Evolutionary conservation across 2,888 invertebrate species (phyloP).

Genomic region (Dicranocentrus wangi): DNA sequence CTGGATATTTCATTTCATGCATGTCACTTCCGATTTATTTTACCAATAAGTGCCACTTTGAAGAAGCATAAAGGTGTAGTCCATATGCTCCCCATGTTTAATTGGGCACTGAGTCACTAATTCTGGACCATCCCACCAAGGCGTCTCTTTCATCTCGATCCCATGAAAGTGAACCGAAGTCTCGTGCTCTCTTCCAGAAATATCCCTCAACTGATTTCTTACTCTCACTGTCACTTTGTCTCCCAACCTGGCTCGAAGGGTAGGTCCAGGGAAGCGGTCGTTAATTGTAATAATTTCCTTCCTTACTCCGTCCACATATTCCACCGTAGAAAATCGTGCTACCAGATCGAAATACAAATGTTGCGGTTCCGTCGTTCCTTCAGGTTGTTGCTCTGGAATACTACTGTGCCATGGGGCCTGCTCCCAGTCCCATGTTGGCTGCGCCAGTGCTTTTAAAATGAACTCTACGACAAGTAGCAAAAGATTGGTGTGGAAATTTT

Average conservation of each 20-base stretch:
- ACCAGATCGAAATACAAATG: neutral
- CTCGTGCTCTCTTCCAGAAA: slow-evolving; percentile 28
- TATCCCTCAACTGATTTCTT: neutral
- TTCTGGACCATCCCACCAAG: slow-evolving; percentile 76
- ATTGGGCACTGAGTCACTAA: slow-evolving; percentile 76
- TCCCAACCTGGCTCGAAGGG: neutral
- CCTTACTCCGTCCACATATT: slow-evolving; percentile 15
- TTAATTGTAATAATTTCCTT: slow-evolving; percentile 36
- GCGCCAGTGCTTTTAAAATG: too few relatives aligned
- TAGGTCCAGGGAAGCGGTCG: slow-evolving; percentile 40
- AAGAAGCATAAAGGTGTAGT: slow-evolving; percentile 62
- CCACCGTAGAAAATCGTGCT: neutral
- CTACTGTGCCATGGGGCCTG: too few relatives aligned
- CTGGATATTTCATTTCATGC: neutral
- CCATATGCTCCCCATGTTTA: slow-evolving; percentile 73
- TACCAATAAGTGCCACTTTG: slow-evolving; percentile 45
- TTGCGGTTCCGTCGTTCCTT: too few relatives aligned
- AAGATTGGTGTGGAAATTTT: too few relatives aligned
- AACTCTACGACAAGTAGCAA: too few relatives aligned
- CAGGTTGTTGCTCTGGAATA: too few relatives aligned
- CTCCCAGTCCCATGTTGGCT: too few relatives aligned
- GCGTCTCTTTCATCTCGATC: slow-evolving; percentile 73
- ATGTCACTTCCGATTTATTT: neutral
- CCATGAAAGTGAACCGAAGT: slow-evolving; percentile 78
- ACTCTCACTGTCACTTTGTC: slow-evolving; percentile 7